Evolutionary conservation across 2,797 vertebrate species (phyloP), one percentile per base, ranked within the genome.

Genomic region (Pseudocheirus occidentalis): DNA sequence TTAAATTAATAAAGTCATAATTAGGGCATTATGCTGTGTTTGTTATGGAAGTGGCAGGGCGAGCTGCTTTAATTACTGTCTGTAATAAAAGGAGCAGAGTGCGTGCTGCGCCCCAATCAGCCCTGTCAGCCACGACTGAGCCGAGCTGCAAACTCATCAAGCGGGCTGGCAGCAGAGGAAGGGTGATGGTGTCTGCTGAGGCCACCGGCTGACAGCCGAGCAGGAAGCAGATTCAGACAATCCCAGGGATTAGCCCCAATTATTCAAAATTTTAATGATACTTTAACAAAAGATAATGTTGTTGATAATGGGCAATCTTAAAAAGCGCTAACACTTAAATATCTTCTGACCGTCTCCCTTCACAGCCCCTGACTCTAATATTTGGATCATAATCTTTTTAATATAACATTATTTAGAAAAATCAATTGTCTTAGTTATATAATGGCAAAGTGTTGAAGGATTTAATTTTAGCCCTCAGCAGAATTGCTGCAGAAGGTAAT

Each of bases 31-130:
- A 99, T 99, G 99, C 99, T 99, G 99, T 99, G 99, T 99, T 99
- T 99, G 99, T 99, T 99, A 99, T 99, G 99, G 99, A 99, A 99
- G 99, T 99, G 99, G 99, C 99, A 99, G 99, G 99, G 99, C 99
- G 98, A 99, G 99, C 98, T 99, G 99, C 99, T 99, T 99, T 99
- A 99, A 99, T 99, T 99, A 99, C 99, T 99, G 99, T 99, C 99
- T 99, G 99, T 99, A 99, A 99, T 99, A 99, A 99, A 99, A 99
- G 99, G 99, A 99, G 99, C 99, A 99, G 99, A 99, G 99, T 99
- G 98, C 99, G 99, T 99, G 98, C 98, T 98, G 98, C 54, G 91
- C 98, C 99, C 99, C 99, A 99, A 99, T 99, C 98, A 99, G 98
- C 0, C 98, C 98, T 99, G 99, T 99, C 99, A 99, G 99, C 98